phyloP scores from a whole-genome alignment of 2,888 invertebrate species.

The Pterobdella sp. region DNA sequence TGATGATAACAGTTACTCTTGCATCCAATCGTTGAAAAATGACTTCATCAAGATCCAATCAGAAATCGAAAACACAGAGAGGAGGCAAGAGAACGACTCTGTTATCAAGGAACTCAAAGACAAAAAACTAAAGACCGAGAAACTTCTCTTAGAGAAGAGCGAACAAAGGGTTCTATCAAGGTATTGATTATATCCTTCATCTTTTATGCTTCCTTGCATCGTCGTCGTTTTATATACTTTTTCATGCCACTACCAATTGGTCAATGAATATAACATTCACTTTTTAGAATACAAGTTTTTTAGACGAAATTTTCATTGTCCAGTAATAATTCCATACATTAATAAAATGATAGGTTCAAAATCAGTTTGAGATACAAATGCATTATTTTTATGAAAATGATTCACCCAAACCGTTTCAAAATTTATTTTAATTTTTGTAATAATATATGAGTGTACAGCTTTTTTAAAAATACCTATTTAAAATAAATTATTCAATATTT shows the following conservation, averaged over 20 bases:
- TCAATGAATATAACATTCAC: background rate
- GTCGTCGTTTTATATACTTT: background rate
- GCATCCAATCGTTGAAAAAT: constrained; percentile 47
- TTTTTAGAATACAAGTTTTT: background rate
- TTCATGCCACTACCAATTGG: background rate
- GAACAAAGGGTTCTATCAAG: constrained; percentile 40
- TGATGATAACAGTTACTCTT: constrained; percentile 47
- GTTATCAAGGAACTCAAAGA: constrained; percentile 38
- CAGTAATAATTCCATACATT: no score
- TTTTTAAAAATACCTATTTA: no score
- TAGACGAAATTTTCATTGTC: background rate
- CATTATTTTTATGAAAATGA: no score
- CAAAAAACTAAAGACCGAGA: constrained; percentile 41
- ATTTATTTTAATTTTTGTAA: no score
- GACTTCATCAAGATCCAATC: constrained; percentile 43
- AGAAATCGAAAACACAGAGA: constrained; percentile 42
- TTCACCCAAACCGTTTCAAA: no score
- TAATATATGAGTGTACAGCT: no score
- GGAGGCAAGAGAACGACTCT: constrained; percentile 37
- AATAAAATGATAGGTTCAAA: no score
- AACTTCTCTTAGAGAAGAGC: constrained; percentile 43
- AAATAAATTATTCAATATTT: no score
- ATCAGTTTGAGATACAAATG: no score
- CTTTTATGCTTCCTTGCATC: no score
- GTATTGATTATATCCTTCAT: no score